Evolutionary conservation across 1,140 invertebrate species (phyloP), one percentile per base, ranked within the genome.

Genomic region (Diorhabda carinulata): DNA sequence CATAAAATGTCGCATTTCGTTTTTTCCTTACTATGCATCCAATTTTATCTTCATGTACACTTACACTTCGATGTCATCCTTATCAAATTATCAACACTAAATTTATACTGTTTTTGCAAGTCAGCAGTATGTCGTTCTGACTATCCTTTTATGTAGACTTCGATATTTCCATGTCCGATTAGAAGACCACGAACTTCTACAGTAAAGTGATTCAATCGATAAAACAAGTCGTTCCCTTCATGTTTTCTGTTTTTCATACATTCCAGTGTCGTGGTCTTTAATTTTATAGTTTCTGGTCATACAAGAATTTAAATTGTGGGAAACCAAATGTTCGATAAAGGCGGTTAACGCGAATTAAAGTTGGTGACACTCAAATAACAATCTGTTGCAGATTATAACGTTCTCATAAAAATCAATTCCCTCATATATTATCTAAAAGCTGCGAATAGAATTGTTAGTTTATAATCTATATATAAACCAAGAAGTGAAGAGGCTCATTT

Each of bases 101-200:
- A 52, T 52, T 52, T 52, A 52, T 52, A n/a, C 47, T 52, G 47
- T 52, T 52, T 52, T 52, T 52, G 47, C 47, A 52, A 52, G 47
- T 8, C 6, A n/a, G 6, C 6, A n/a, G 6, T 8, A n/a, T 52
- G 47, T 52, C 47, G 47, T 52, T 52, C 47, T 52, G 47, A 52
- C 47, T 52, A n/a, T n/a, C 47, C 47, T 52, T 52, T 52, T 52
- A 52, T 60, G 59, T 60, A 25, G 25, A 60, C 25, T 60, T 60
- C 59, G 59, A 60, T 60, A 60, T 60, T 60, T 60, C 25, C 59
- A 60, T 60, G 59, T 60, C 10, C 59, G 59, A 60, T 60, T 60
- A 60, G 59, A 42, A 25, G 10, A 60, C 10, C 59, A 60, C 42
- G 59, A 60, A 60, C 59, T 60, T 60, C 59, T 60, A 60, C 59